Percentiles rank a stretch among this genome's conserved stretches.
Evolutionary conservation across 2,888 invertebrate species (phyloP).

Genomic region (Idaea dimidiata): DNA sequence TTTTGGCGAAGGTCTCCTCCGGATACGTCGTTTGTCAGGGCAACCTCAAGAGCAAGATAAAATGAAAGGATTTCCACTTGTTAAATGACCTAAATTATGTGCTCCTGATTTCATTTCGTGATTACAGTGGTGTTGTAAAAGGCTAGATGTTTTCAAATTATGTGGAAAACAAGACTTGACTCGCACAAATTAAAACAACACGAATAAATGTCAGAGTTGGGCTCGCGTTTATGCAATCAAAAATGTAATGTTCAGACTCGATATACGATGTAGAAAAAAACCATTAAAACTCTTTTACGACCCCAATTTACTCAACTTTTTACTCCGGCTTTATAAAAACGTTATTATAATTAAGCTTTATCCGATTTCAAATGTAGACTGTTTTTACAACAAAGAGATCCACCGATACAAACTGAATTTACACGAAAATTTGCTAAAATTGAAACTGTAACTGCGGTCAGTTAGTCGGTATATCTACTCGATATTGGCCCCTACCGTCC

Average conservation of each 20-base stretch:
- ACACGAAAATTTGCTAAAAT: not conserved
- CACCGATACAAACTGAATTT: not conserved
- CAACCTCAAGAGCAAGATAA: conserved; percentile 57
- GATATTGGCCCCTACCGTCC: too few relatives aligned
- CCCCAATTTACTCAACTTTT: conserved; percentile 14
- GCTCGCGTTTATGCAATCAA: conserved; percentile 32
- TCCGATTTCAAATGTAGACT: not conserved
- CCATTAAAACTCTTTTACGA: conserved; percentile 13
- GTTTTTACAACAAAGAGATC: not conserved
- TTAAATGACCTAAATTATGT: conserved; percentile 25
- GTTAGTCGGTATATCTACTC: too few relatives aligned
- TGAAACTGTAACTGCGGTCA: too few relatives aligned
- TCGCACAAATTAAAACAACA: conserved; percentile 1
- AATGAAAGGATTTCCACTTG: conserved; percentile 44
- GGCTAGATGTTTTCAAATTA: not conserved
- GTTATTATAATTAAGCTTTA: not conserved
- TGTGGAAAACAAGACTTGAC: not conserved
- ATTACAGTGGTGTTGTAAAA: not conserved
- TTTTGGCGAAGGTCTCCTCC: conserved; percentile 37
- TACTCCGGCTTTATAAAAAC: conserved; percentile 5
- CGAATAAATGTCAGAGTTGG: not conserved
- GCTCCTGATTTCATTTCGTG: too few relatives aligned
- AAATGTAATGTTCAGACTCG: conserved; percentile 23
- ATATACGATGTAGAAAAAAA: conserved; percentile 18
- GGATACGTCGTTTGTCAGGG: conserved; percentile 50